Base-by-base conservation (phyloP, 2,888 invertebrate genomes). In the Pelosia muscerda region DNA sequence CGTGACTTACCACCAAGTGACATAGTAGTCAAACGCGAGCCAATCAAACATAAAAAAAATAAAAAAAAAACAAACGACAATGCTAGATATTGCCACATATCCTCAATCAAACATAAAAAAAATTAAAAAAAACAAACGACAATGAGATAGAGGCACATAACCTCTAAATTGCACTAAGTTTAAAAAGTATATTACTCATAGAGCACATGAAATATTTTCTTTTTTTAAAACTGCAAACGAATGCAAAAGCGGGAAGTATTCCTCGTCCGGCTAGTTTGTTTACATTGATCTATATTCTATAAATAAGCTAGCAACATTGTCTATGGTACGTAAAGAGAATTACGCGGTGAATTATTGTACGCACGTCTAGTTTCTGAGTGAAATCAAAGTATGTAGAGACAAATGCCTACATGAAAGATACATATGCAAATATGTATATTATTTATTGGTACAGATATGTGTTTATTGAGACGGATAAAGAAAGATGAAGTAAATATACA, bases 211-310 rank as follows among this genome's bases (percentile, higher is more conserved):
- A 9, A 49, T 31, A n/a, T 23, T 34, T 58, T 25, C 53, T 34
- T 19, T 26, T 59, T 65, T 53, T 34, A 25, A n/a, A 13, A 23
- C n/a, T 28, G 42, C 5, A 25, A 54, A n/a, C 19, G 2, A 34
- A 59, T n/a, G 65, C 23, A 28, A 31, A 26, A 61, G 19, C 25
- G 23, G 56, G 38, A 64, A 49, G 53, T 56, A 13, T 23, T 68
- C 25, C 26, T 49, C 62, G 56, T 59, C 25, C 58, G 59, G 42
- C 22, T 9, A 26, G 26, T 68, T 60, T 65, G 68, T 73, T 72
- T 72, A 77, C 62, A 59, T 56, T 73, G 55, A 71, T 76, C 76
- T 69, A 69, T 54, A 34, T 74, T 66, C 66, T 60, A 65, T 57
- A 66, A 64, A 61, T 68, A 69, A 23, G 10, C 38, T 15, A n/a